Evolutionary conservation across 2,888 invertebrate species (phyloP).

Genomic region (Xylophagus ater): DNA sequence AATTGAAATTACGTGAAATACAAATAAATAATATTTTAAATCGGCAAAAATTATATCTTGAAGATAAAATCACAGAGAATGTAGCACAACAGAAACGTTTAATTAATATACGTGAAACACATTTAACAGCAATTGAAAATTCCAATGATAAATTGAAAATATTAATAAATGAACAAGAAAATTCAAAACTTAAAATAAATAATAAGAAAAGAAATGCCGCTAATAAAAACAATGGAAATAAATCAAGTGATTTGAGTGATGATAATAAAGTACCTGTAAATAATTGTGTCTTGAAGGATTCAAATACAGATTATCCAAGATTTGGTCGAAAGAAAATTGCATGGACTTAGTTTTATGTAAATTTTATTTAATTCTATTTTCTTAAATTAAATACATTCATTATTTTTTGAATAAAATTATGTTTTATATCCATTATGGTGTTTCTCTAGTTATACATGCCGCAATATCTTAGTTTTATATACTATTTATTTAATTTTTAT

Average conservation of each 20-base stretch:
- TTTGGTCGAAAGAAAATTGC: constrained; percentile 33
- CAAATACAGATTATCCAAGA: constrained; percentile 22
- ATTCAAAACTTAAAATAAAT: constrained; percentile 3
- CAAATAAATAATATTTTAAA: constrained; percentile 37
- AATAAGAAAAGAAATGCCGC: neutral
- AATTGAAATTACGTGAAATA: constrained; percentile 35
- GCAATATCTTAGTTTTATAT: too few relatives aligned
- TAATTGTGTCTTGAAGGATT: neutral
- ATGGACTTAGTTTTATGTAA: constrained; percentile 25
- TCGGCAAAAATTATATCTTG: constrained; percentile 20
- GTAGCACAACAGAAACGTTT: constrained; percentile 28
- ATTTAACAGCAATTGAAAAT: constrained; percentile 32
- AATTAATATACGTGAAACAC: constrained; percentile 28
- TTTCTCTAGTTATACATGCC: too few relatives aligned
- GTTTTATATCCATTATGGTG: too few relatives aligned
- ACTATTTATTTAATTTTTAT: too few relatives aligned
- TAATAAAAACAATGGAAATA: neutral
- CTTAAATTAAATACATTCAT: too few relatives aligned
- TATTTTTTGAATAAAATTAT: too few relatives aligned
- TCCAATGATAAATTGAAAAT: constrained; percentile 33
- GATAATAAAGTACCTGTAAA: neutral
- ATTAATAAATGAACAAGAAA: constrained; percentile 26
- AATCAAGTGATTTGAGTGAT: neutral
- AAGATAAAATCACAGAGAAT: constrained; percentile 25
- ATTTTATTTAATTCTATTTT: neutral